phyloP scores from a whole-genome alignment of 1,140 invertebrate genomes.

The Penaeus japonicus region DNA sequence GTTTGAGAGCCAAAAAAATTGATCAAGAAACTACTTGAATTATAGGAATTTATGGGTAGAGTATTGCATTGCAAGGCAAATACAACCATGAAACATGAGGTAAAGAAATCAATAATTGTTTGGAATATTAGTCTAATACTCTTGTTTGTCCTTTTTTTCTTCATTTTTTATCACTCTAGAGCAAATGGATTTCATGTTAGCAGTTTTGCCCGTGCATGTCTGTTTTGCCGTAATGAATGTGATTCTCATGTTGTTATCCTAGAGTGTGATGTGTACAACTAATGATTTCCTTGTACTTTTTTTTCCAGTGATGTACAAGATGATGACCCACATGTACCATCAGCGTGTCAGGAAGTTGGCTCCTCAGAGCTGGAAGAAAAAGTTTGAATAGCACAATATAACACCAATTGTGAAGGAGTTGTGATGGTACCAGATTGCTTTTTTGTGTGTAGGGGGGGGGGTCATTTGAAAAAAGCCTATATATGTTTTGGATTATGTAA shows the following conservation, averaged over 20 bases:
- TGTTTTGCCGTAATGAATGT: too few relatives aligned
- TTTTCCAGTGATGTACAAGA: constrained; percentile 70
- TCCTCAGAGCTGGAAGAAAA: constrained; percentile 17
- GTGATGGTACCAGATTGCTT: not conserved
- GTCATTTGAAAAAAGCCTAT: too few relatives aligned
- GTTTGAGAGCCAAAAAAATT: too few relatives aligned
- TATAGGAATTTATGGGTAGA: too few relatives aligned
- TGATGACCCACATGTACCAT: constrained; percentile 83
- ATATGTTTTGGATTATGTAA: too few relatives aligned
- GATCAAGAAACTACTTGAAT: too few relatives aligned
- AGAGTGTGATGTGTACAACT: not conserved
- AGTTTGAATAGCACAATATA: constrained; percentile 8
- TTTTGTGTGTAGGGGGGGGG: not conserved
- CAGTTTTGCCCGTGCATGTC: too few relatives aligned
- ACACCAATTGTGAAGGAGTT: not conserved
- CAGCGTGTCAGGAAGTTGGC: constrained; percentile 71
- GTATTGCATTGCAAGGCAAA: too few relatives aligned
- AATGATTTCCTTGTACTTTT: constrained; percentile 21
- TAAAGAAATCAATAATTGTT: too few relatives aligned
- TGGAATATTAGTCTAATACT: not conserved
- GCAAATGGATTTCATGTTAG: constrained; percentile 21
- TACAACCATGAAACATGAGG: too few relatives aligned
- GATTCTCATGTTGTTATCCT: not conserved
- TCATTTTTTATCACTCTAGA: not conserved
- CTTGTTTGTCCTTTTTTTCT: not conserved